Percentiles rank a stretch among this genome's conserved stretches.
Conservation (phyloP, 1,140 invertebrate genomes). For the Temnothorax longispinosus region DNA sequence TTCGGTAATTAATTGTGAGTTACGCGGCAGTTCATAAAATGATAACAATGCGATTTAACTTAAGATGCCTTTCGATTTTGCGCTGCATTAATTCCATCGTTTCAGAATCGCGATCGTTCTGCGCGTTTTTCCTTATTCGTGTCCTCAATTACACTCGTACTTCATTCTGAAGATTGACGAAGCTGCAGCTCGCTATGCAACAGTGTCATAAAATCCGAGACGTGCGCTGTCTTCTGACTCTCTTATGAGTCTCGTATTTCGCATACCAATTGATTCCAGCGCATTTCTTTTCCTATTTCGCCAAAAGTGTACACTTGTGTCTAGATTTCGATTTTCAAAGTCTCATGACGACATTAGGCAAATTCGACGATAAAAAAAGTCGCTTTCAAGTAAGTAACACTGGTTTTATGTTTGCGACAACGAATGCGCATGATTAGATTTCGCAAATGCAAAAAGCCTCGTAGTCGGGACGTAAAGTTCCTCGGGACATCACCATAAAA, state of each 20-base stretch:
- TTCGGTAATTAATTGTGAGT: conserved; percentile 52
- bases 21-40: conserved; percentile 28
- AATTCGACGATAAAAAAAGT: conserved; percentile 41
- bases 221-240: not conserved
- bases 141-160: not conserved
- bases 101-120: not conserved
- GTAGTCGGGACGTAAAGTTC: not conserved
- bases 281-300: not conserved
- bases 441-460: not conserved
- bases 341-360: conserved; percentile 18
- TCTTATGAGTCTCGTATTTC: not conserved
- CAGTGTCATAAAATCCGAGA: not conserved
- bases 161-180: not conserved
- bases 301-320: conserved; percentile 1
- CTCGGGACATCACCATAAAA: conserved; percentile 26
- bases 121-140: not conserved
- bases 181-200: not conserved
- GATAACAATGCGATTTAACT: conserved; percentile 30
- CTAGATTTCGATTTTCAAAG: not conserved
- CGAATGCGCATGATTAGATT: conserved; percentile 31
- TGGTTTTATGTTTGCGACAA: not conserved
- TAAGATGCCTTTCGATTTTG: conserved; percentile 15
- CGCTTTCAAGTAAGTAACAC: not conserved
- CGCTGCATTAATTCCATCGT: conserved; percentile 31
- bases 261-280: not conserved